These are phyloP conservation scores for Hylaea fasciaria DNA, from an alignment of 2,888 invertebrate genomes.

Conservation along the genomic window DNA sequence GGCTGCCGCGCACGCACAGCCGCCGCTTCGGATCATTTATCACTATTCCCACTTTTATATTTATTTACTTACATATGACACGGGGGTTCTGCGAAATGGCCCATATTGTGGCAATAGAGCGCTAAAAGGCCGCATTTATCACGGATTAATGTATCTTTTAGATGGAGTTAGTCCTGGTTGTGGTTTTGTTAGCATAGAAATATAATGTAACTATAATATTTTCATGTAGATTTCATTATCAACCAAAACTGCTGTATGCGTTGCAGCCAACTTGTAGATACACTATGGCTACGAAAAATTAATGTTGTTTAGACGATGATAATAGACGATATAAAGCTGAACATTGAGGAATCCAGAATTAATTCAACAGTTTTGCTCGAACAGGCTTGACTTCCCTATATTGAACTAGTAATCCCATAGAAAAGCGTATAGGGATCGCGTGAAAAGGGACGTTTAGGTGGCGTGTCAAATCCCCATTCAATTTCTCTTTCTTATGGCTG, in stretches of 20 bases:
- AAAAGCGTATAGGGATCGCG: background rate
- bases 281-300: too few relatives aligned
- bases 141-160: constrained; percentile 26
- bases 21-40: constrained; percentile 48
- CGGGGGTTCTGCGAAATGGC: constrained; percentile 41
- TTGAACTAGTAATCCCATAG: background rate
- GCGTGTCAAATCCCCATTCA: constrained; percentile 2
- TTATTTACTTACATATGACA: constrained; percentile 48
- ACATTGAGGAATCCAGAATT: too few relatives aligned
- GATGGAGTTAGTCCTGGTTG: constrained; percentile 12
- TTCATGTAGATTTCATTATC: background rate
- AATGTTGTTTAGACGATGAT: too few relatives aligned
- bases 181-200: constrained; percentile 7
- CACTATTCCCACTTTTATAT: constrained; percentile 54
- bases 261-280: too few relatives aligned
- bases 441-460: background rate
- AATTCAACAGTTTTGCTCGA: too few relatives aligned
- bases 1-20: constrained; percentile 28
- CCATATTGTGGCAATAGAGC: constrained; percentile 40
- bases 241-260: background rate
- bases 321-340: too few relatives aligned
- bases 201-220: constrained; percentile 2
- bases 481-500: background rate
- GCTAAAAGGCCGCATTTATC: constrained; percentile 35
- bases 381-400: too few relatives aligned